These are phyloP conservation scores for Eueides isabella DNA, from an alignment of 1,140 invertebrate genomes.

Conservation along the genomic window DNA sequence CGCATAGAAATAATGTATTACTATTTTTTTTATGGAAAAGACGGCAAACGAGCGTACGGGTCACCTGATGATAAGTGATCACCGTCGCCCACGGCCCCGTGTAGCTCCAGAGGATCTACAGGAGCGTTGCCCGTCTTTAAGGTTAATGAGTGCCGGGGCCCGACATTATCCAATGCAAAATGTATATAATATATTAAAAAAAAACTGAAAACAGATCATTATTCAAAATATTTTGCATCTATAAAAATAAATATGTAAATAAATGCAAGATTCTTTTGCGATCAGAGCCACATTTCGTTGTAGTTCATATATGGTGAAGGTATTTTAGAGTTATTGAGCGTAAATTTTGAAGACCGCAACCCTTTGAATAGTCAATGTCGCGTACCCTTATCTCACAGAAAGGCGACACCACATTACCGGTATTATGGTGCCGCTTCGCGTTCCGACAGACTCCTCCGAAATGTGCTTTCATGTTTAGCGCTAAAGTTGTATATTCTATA, in stretches of 20 bases:
- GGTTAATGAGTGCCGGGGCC: no score
- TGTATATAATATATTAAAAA: no score
- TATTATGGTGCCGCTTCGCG: conserved; percentile 67
- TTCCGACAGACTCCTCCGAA: conserved; percentile 44
- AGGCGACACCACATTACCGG: conserved; percentile 81
- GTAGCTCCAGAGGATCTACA: no score
- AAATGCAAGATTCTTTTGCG: background rate
- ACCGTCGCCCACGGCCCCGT: no score
- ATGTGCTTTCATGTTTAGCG: conserved; percentile 50
- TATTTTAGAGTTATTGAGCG: conserved; percentile 80
- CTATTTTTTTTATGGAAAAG: no score
- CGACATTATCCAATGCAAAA: no score
- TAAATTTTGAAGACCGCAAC: conserved; percentile 81
- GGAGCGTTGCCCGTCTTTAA: no score
- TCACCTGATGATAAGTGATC: no score
- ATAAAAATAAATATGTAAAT: no score
- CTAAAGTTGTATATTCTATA: conserved; percentile 68
- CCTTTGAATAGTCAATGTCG: conserved; percentile 82
- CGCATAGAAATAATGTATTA: background rate
- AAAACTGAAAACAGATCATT: no score
- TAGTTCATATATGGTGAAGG: conserved; percentile 62
- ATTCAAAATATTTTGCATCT: no score
- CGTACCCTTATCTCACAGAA: conserved; percentile 81
- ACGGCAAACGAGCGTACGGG: no score
- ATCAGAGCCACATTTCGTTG: conserved; percentile 45